Base-by-base conservation (phyloP, 1,140 invertebrate species). In the Apis dorsata region DNA sequence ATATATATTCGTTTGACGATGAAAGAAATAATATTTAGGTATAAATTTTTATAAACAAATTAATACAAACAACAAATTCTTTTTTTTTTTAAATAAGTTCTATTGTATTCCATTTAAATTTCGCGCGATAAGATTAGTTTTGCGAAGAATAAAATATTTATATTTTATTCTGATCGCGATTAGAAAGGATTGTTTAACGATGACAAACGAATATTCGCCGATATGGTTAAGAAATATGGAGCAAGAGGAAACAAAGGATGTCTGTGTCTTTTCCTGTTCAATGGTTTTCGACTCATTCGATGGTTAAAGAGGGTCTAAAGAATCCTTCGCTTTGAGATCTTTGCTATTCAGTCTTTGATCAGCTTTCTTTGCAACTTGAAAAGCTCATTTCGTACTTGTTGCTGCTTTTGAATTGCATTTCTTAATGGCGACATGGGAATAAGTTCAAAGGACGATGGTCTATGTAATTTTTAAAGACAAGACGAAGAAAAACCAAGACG, bases 211-310 rank as follows among this genome's bases (percentile, higher is more conserved):
- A 24, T 28, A 49, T 65, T 76, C 24, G 49, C 24, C 73, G 10
- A 53, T 17, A 15, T 28, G 24, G 60, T 28, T 28, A 60, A 28
- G 21, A 44, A 77, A 77, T 77, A 21, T 55, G 75, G 62, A 66
- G 19, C 62, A 77, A 34, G 51, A 13, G 49, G 62, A 66, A 77
- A 77, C 75, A 77, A 77, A 77, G 75, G 75, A 77, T 24, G 62
- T 77, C 74, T 76, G 60, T 76, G 74, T 65, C 75, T 77, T 77
- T 77, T 77, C 75, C 75, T 77, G 75, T 77, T 77, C 75, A 77
- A 77, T 77, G 75, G 51, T 77, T 76, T 77, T 66, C 62, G 75
- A 77, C 75, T 66, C 19, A 62, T 77, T 77, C 75, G 75, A 77
- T 55, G 51, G 62, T 77, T 77, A 66, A 66, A 66, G 62, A 66